phyloP scores from a whole-genome alignment of 2,888 invertebrate genomes.

The Sphinx pinastri region DNA sequence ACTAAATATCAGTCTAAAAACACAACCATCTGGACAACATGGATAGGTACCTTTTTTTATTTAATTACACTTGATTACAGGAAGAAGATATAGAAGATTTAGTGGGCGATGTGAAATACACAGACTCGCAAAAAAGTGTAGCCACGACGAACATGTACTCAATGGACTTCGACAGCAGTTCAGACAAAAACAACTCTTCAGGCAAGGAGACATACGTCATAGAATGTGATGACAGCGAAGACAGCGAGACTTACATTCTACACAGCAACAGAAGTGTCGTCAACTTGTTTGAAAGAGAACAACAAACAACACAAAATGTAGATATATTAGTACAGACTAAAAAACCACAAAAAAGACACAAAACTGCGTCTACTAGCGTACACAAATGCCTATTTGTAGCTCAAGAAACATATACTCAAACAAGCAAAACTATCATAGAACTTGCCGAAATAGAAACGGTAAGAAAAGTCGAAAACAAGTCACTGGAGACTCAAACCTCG shows the following conservation, averaged over 20 bases:
- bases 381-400: conserved; percentile 51
- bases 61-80: conserved; percentile 41
- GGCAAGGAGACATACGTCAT: conserved; percentile 73
- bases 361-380: conserved; percentile 42
- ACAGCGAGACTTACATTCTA: conserved; percentile 58
- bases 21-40: too few relatives aligned
- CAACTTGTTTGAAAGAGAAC: conserved; percentile 44
- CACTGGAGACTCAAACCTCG: conserved; percentile 74
- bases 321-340: not conserved
- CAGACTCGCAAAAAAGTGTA: conserved; percentile 76
- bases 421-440: conserved; percentile 83
- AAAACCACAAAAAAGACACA: not conserved
- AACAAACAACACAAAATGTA: conserved; percentile 21
- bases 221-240: conserved; percentile 65
- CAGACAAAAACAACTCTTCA: conserved; percentile 70
- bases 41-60: not conserved
- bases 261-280: conserved; percentile 47
- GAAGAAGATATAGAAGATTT: conserved; percentile 73
- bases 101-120: conserved; percentile 63
- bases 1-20: too few relatives aligned
- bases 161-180: conserved; percentile 69
- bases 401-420: conserved; percentile 80
- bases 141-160: conserved; percentile 68
- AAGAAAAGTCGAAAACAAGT: conserved; percentile 42
- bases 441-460: conserved; percentile 65